These are phyloP conservation scores for Schlechtendalia chinensis DNA, from an alignment of 1,140 invertebrate genomes.

Conservation along the genomic window DNA sequence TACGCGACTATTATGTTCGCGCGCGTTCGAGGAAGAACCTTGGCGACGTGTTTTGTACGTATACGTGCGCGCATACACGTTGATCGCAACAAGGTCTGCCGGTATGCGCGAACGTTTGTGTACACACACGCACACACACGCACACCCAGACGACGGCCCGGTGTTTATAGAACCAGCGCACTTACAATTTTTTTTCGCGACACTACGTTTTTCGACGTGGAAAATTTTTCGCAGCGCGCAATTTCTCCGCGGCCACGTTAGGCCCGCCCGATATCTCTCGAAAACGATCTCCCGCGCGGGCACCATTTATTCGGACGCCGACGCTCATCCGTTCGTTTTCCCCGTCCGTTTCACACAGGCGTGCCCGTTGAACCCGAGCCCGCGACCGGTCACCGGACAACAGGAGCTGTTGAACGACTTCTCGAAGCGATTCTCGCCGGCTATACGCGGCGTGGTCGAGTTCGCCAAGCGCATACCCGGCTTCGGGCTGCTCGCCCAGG, in stretches of 20 bases:
- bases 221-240: neutral
- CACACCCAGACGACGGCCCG: neutral
- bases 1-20: too few species aligned
- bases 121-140: neutral
- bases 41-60: conserved; percentile 18
- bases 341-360: conserved; percentile 71
- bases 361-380: conserved; percentile 91
- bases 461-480: conserved; percentile 97
- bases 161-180: conserved; percentile 24
- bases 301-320: neutral
- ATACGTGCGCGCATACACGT: neutral
- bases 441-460: conserved; percentile 94
- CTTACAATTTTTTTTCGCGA: neutral
- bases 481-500: conserved; percentile 88
- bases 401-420: conserved; percentile 83
- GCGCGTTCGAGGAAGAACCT: conserved; percentile 42
- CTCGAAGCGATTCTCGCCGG: conserved; percentile 89
- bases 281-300: too few species aligned
- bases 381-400: conserved; percentile 73
- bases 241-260: neutral
- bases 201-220: too few species aligned
- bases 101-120: neutral
- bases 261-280: too few species aligned
- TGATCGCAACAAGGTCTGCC: conserved; percentile 39
- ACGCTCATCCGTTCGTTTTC: conserved; percentile 1